These are phyloP conservation scores for Drosophila tripunctata DNA, from an alignment of 2,888 invertebrate species.

Conservation along the genomic window DNA sequence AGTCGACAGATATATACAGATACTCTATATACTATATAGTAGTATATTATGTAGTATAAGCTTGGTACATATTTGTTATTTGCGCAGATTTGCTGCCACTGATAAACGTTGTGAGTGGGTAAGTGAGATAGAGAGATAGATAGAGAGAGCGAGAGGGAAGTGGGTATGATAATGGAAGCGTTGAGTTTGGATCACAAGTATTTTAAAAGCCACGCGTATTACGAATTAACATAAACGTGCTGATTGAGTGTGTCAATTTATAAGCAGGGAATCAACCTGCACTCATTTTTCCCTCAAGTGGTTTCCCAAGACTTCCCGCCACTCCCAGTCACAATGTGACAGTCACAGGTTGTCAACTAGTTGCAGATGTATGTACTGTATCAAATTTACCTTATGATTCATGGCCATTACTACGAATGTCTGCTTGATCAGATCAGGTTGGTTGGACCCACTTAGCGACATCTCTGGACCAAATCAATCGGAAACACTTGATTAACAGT, in stretches of 20 bases:
- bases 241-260: slow-evolving; percentile 60
- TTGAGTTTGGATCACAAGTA: slow-evolving; percentile 32
- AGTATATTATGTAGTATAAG: slow-evolving; percentile 14
- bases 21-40: slow-evolving; percentile 6
- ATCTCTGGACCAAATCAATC: slow-evolving; percentile 10
- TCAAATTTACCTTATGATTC: slow-evolving; percentile 35
- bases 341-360: slow-evolving; percentile 28
- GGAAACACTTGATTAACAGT: slow-evolving; percentile 40
- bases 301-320: slow-evolving; percentile 13
- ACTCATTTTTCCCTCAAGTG: slow-evolving; percentile 9
- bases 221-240: slow-evolving; percentile 64
- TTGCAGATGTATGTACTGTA: not conserved
- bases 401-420: slow-evolving; percentile 21
- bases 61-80: slow-evolving; percentile 67
- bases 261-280: slow-evolving; percentile 1
- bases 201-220: slow-evolving; percentile 74
- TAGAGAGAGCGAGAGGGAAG: not conserved
- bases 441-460: slow-evolving; percentile 31
- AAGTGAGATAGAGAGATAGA: not conserved
- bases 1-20: slow-evolving; percentile 27
- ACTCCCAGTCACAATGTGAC: not conserved
- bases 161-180: slow-evolving; percentile 7
- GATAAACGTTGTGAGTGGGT: slow-evolving; percentile 42
- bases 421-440: slow-evolving; percentile 14
- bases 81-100: slow-evolving; percentile 61